Evolutionary conservation across 2,888 invertebrate species (phyloP).

Genomic region (Blastobasis adustella): DNA sequence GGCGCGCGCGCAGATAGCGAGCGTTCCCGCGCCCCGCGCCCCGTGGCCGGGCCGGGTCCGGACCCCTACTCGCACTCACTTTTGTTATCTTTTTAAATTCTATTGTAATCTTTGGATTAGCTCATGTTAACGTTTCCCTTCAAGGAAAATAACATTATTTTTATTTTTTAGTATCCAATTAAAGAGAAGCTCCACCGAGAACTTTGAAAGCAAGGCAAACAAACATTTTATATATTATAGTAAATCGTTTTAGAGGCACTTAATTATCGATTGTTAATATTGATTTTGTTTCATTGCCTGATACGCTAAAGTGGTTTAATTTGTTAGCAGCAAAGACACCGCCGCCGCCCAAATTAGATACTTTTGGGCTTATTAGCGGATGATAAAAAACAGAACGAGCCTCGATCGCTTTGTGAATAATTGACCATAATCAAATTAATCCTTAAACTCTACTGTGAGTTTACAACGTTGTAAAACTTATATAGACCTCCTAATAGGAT

Average conservation of each 20-base stretch:
- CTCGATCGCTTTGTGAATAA: conserved; percentile 69
- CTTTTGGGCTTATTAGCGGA: conserved; percentile 71
- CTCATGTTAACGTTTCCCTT: conserved; percentile 20
- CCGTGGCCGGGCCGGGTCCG: no score
- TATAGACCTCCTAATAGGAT: conserved; percentile 63
- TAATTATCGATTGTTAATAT: conserved; percentile 73
- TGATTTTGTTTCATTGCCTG: conserved; percentile 61
- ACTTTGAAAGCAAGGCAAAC: conserved; percentile 33
- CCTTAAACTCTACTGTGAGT: conserved; percentile 73
- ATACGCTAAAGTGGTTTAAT: conserved; percentile 74
- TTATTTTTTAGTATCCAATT: neutral
- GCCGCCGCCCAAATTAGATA: conserved; percentile 64
- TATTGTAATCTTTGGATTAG: conserved; percentile 46
- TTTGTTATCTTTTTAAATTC: conserved; percentile 49
- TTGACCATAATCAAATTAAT: conserved; percentile 75
- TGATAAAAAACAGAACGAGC: conserved; percentile 60
- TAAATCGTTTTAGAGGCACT: conserved; percentile 59
- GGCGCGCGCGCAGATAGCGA: conserved; percentile 61
- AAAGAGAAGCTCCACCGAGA: conserved; percentile 2
- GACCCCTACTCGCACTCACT: conserved; percentile 31
- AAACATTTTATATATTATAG: conserved; percentile 37
- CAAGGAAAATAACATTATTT: neutral
- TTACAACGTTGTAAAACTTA: conserved; percentile 70
- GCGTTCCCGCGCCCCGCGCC: conserved; percentile 25
- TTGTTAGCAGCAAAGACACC: conserved; percentile 70